Conservation (phyloP, 1,140 invertebrate genomes). For the Acyrthosiphon pisum region DNA sequence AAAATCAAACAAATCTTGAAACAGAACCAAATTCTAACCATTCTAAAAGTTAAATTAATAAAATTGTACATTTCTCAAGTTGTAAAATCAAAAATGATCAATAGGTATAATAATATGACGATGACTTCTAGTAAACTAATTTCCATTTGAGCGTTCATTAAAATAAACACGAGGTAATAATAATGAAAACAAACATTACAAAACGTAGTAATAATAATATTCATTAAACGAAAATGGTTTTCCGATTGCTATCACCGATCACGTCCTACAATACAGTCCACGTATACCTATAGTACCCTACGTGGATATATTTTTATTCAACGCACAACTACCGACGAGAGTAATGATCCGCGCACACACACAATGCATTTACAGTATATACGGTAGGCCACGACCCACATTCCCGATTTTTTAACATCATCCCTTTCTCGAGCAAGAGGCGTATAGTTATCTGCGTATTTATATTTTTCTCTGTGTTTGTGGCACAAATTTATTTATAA, state of each 20-base stretch:
- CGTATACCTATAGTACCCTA: background rate
- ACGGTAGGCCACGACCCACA: background rate
- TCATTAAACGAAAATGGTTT: conserved; percentile 43
- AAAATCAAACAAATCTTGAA: background rate
- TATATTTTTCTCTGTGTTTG: background rate
- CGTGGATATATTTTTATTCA: conserved; percentile 39
- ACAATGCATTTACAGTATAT: background rate
- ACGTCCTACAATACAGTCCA: conserved; percentile 9
- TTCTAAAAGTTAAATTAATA: background rate
- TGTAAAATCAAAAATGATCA: background rate
- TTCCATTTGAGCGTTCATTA: background rate
- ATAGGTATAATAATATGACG: background rate
- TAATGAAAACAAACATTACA: conserved; percentile 49
- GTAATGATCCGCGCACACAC: conserved; percentile 18
- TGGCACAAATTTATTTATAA: background rate
- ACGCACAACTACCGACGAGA: conserved; percentile 28
- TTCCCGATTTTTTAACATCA: conserved; percentile 41
- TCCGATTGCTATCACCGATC: conserved; percentile 49
- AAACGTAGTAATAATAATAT: conserved; percentile 38
- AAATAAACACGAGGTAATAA: conserved; percentile 10
- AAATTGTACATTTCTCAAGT: background rate
- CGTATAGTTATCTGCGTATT: background rate
- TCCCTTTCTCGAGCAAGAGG: background rate
- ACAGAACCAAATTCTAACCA: background rate
- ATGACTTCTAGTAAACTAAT: background rate